Conservation (phyloP, 2,797 vertebrate species). For the Menidia menidia region DNA sequence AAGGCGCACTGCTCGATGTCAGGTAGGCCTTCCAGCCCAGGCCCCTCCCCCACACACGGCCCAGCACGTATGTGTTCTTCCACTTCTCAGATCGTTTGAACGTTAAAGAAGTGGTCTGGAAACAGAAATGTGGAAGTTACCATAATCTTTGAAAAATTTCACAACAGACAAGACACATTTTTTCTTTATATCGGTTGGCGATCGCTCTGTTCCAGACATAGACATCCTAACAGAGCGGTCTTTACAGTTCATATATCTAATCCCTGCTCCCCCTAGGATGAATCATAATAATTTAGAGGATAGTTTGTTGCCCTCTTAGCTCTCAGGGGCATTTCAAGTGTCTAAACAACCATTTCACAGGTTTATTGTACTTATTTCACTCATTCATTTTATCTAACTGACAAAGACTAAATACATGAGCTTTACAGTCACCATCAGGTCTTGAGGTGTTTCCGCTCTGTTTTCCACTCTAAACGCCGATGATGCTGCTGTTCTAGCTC, state of each 20-base stretch:
- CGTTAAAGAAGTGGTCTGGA: constrained; percentile 1
- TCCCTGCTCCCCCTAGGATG: not conserved
- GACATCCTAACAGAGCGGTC: not conserved
- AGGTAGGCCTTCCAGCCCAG: constrained; percentile 81
- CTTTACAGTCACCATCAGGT: too few relatives aligned
- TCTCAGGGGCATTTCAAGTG: not conserved
- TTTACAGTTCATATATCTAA: not conserved
- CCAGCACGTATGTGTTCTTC: not conserved
- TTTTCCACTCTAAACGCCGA: too few relatives aligned
- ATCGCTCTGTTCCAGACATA: not conserved
- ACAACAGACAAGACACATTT: not conserved
- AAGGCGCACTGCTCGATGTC: constrained; percentile 92
- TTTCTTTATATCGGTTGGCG: not conserved
- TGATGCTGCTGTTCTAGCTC: too few relatives aligned
- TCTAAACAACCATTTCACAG: not conserved
- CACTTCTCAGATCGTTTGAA: not conserved
- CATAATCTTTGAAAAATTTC: not conserved
- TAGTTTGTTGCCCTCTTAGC: not conserved
- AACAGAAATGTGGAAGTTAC: not conserved
- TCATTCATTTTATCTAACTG: too few relatives aligned
- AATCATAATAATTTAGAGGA: not conserved
- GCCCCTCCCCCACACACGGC: not conserved
- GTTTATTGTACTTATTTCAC: too few relatives aligned
- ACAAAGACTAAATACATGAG: too few relatives aligned
- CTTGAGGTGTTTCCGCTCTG: too few relatives aligned